Base-by-base conservation (phyloP, 2,797 vertebrate species). In the Propithecus deckenii region DNA sequence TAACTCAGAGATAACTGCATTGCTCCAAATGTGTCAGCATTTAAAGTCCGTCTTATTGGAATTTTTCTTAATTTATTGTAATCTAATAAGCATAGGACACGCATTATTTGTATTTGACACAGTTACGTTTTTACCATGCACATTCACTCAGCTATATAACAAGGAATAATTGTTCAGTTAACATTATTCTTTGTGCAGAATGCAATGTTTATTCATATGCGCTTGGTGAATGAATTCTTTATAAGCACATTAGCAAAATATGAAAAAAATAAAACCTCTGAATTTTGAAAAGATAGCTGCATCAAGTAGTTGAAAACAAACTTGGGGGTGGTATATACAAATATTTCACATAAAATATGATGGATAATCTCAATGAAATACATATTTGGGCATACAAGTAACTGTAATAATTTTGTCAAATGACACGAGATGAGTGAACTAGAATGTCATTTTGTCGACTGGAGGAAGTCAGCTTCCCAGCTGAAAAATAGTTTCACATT, bases 31-130 rank as follows among this genome's bases (percentile, higher is more conserved):
- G 14, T 91, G 67, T 89, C 32, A 92, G 59, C 43, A 38, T 81
- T 95, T 43, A 97, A 94, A 93, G 28, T 74, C 67, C 61, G 75
- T 23, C 90, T 97, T 76, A 89, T 59, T 98, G 97, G 59, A 96
- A 91, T 95, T 97, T 92, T 94, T 94, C 95, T 96, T 97, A 98
- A 97, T 96, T 97, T 97, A 95, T 96, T 86, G 7, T 97, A 96
- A 95, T 97, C 89, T 95, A 93, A 97, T 97, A 95, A 97, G 96
- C 86, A 86, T 65, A 50, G 93, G 87, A 86, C 69, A 89, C 59
- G 87, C 55, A 87, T 96, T 90, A 97, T 97, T 98, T 96, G 72
- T 97, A 95, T 90, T 95, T 92, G 96, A 95, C 95, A 89, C 5
- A 83, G 76, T 95, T 96, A 84, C 85, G 28, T 1, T 97, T 97